These are phyloP conservation scores for Oreortyx pictus DNA, from an alignment of 2,797 vertebrate genomes.

Conservation along the genomic window DNA sequence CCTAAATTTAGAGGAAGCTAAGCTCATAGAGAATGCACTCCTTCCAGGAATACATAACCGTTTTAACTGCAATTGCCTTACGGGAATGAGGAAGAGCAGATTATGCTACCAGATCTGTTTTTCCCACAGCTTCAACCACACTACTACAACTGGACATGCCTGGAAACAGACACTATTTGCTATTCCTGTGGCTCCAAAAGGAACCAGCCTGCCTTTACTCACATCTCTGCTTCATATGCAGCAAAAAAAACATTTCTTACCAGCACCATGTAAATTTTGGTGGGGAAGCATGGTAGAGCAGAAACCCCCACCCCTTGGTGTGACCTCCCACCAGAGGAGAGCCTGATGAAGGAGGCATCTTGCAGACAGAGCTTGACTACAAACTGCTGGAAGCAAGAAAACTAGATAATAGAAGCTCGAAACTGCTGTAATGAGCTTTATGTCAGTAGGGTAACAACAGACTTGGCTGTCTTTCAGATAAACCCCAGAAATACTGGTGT, in stretches of 20 bases:
- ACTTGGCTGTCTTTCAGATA: neutral
- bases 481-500: neutral
- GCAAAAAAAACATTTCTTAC: constrained; percentile 9
- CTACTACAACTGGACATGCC: neutral
- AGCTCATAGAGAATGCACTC: neutral
- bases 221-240: neutral
- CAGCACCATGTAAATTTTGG: neutral
- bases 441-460: neutral
- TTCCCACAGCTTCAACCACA: neutral
- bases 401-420: neutral
- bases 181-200: neutral
- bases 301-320: neutral
- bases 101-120: neutral
- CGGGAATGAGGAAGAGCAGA: neutral
- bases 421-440: neutral
- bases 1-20: constrained; percentile 38
- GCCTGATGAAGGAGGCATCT: neutral
- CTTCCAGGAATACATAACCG: constrained; percentile 50
- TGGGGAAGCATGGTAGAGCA: neutral
- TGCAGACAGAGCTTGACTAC: neutral
- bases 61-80: constrained; percentile 29
- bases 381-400: neutral
- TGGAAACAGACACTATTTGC: neutral
- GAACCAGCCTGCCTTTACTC: neutral
- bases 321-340: neutral